Evolutionary conservation across 2,113 vertebrate genomes (phyloP).

Genomic region (Pterocles burchelli): DNA sequence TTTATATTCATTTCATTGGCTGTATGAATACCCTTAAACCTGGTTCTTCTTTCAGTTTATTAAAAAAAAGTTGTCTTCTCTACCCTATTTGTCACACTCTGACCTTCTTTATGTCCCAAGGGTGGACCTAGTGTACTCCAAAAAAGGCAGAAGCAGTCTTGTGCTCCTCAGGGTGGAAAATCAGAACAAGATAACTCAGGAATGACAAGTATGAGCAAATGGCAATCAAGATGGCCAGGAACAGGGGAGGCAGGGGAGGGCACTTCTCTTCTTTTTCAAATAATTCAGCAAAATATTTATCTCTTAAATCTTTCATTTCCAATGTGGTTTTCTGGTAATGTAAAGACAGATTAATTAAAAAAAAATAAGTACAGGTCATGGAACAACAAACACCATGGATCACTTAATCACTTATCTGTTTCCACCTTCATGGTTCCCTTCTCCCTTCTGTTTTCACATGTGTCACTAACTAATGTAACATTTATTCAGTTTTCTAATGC

Average conservation of each 20-base stretch:
- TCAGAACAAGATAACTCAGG: too few relatives aligned
- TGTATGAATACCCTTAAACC: neutral
- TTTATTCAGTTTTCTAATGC: neutral
- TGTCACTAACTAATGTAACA: rapidly evolving
- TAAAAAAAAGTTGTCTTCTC: neutral
- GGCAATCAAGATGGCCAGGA: too few relatives aligned
- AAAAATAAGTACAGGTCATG: neutral
- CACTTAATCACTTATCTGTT: neutral
- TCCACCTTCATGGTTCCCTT: neutral
- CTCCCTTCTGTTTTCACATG: neutral
- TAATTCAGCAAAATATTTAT: neutral
- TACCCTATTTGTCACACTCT: neutral
- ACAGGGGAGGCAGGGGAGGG: too few relatives aligned
- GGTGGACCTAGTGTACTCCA: rapidly evolving
- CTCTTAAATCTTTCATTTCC: neutral
- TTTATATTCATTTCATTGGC: neutral
- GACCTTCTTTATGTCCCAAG: neutral
- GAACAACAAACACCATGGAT: neutral
- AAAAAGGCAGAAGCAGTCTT: neutral
- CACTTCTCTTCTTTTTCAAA: neutral
- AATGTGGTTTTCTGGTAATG: neutral
- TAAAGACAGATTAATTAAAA: neutral
- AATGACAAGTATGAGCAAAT: too few relatives aligned
- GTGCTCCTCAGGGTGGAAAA: neutral
- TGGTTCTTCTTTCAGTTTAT: neutral